Base-by-base conservation (phyloP, 2,888 invertebrate species). In the Mycalesis mineus region DNA sequence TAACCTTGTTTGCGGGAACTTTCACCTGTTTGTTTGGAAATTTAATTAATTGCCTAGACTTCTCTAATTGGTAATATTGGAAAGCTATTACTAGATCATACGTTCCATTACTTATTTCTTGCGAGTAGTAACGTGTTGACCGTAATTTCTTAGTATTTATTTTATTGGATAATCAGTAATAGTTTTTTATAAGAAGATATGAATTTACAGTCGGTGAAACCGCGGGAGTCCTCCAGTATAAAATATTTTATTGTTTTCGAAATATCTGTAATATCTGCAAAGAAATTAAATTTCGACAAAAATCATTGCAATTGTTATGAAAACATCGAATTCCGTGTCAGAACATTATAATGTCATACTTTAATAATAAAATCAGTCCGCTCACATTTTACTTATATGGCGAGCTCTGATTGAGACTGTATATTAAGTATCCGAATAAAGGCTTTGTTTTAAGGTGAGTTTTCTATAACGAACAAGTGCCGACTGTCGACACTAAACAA, bases 1-100 rank as follows among this genome's bases (percentile, higher is more conserved):
- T 84, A 74, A 77, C 80, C 80, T 75, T 78, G 72, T 79, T 83
- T 78, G 73, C 77, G 76, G 77, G 78, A 65, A 82, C 83, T 87
- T 86, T 87, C 80, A 82, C 80, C 74, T 74, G 74, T 73, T 72
- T 68, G 63, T 64, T 67, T 69, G 54, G 65, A 67, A 70, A 67
- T 61, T 63, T 60, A 51, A 55, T 60, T 62, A 51, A 54, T 59
- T 62, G 50, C 58, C 61, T 67, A 59, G 53, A 53, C 54, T 52
- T 57, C 13, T 42, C 44, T 58, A 53, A 58, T 55, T 58, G 14
- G 37, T 49, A 49, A 45, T 42, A 13, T 52, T 56, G 28, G 36
- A 58, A 55, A 49, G 33, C 13, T 37, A 4, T 22, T 22, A 22
- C 22, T 22, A 5, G 44, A 58, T 52, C 31, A 33, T 36, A 45